Evolutionary conservation across 2,797 vertebrate species (phyloP).

Genomic region (Serranus cabrilla): DNA sequence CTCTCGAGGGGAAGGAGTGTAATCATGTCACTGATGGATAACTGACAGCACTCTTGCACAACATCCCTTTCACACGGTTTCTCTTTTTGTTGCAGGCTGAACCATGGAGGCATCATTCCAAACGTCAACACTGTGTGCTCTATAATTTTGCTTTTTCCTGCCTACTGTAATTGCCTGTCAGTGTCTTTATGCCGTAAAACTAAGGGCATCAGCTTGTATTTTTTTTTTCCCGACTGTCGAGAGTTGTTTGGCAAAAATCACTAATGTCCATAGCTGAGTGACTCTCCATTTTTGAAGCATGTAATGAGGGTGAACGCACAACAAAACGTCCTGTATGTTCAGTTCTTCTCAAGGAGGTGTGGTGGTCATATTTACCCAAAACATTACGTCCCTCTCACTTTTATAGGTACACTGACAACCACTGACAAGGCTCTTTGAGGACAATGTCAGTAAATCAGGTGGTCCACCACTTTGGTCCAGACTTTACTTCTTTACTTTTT

Average conservation of each 20-base stretch:
- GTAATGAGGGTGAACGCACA: slow-evolving; percentile 24
- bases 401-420: not conserved
- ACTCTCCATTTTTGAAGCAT: slow-evolving; percentile 23
- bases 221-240: slow-evolving; percentile 24
- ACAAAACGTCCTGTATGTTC: not conserved
- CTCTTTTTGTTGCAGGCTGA: slow-evolving; percentile 52
- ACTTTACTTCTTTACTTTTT: no score
- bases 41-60: slow-evolving; percentile 71
- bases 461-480: not conserved
- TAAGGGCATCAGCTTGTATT: slow-evolving; percentile 51
- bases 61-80: slow-evolving; percentile 60
- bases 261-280: slow-evolving; percentile 32
- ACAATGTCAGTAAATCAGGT: not conserved
- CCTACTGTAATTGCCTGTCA: slow-evolving; percentile 69
- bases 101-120: slow-evolving; percentile 39
- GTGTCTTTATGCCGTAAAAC: slow-evolving; percentile 57
- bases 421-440: not conserved
- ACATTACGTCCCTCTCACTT: not conserved
- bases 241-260: not conserved
- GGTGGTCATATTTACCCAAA: not conserved
- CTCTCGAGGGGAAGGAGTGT: slow-evolving; percentile 54
- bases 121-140: slow-evolving; percentile 54
- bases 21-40: slow-evolving; percentile 79
- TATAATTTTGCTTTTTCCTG: slow-evolving; percentile 71
- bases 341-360: not conserved